A percentile compares a stretch with the other conserved stretches of the same genome.
These are phyloP conservation scores for Julus scanicus DNA, from an alignment of 2,888 invertebrate species.

Conservation along the genomic window DNA sequence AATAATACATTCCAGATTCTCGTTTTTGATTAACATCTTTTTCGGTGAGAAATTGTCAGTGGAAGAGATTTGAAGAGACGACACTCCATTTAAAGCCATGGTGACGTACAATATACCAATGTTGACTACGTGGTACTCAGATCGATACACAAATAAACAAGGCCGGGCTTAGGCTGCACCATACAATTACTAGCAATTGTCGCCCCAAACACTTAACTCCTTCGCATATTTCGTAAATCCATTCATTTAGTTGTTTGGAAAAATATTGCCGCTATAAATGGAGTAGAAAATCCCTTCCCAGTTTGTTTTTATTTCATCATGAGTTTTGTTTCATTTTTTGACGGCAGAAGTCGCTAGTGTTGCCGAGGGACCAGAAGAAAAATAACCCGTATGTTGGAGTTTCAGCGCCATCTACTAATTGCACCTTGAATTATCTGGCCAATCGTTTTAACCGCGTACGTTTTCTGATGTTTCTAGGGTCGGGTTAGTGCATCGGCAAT, in stretches of 20 bases:
- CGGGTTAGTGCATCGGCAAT: background rate
- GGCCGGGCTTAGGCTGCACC: background rate
- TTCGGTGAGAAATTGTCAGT: background rate
- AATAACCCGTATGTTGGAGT: background rate
- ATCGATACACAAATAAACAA: background rate
- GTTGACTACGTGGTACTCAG: background rate
- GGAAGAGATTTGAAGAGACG: constrained; percentile 4
- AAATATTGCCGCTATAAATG: background rate
- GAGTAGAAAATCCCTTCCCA: background rate
- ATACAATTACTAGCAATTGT: background rate
- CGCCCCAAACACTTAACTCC: background rate
- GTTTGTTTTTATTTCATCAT: background rate
- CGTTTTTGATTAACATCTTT: constrained; percentile 11
- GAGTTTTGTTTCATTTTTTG: background rate
- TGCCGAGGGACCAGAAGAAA: background rate
- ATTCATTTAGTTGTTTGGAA: background rate
- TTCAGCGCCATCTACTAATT: background rate
- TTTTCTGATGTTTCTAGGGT: background rate
- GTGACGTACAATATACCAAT: background rate
- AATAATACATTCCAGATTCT: background rate
- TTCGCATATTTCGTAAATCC: background rate
- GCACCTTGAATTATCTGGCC: background rate
- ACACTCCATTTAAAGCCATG: constrained; percentile 27
- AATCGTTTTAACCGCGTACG: background rate
- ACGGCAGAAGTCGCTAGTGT: background rate